Base-by-base conservation (phyloP, 2,797 vertebrate species). In the Eospalax fontanierii region DNA sequence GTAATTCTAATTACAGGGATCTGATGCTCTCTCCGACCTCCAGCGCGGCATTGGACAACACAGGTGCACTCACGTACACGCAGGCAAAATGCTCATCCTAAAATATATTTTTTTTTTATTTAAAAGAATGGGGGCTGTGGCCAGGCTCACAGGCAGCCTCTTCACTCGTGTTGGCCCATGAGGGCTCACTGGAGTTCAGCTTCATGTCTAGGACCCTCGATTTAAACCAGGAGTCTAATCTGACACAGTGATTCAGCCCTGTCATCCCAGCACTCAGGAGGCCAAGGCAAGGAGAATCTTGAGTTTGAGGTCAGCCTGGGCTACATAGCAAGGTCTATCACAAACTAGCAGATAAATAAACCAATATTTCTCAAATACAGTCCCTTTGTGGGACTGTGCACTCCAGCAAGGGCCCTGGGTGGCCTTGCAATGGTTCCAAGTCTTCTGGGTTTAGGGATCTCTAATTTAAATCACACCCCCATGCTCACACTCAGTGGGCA, bases 121-220 rank as follows among this genome's bases (percentile, higher is more conserved):
- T 50, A 50, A 50, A 50, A 50, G 46, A 50, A 50, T 50, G 24
- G 28, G 18, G 50, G 9, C 30, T 6, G 0, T 4, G 6, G 24
- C 33, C 26, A 40, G 5, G 22, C 33, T 46, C 38, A 43, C 4
- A 74, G 54, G 0, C n/a, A 26, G 43, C 79, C 61, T 89, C 63
- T 33, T 24, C 38, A 22, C 8, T 14, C 24, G 28, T 6, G 18
- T 24, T 6, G 12, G 46, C 38, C 76, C 63, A 2, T 38, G 24
- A 68, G 0, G 16, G 2, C 70, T 18, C 46, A 1, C 12, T 21
- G 33, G 24, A 11, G n/a, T 35, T 14, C 33, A 1, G 12, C 18
- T 66, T 70, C 84, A 43, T 2, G 18, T 2, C 50, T 40, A 1
- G 10, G 18, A 33, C 4, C 40, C 84, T 91, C 46, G 35, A 43